A percentile compares a stretch with the other conserved stretches of the same genome.
These are phyloP conservation scores for Diarsia brunnea DNA, from an alignment of 2,888 invertebrate species.

Conservation along the genomic window DNA sequence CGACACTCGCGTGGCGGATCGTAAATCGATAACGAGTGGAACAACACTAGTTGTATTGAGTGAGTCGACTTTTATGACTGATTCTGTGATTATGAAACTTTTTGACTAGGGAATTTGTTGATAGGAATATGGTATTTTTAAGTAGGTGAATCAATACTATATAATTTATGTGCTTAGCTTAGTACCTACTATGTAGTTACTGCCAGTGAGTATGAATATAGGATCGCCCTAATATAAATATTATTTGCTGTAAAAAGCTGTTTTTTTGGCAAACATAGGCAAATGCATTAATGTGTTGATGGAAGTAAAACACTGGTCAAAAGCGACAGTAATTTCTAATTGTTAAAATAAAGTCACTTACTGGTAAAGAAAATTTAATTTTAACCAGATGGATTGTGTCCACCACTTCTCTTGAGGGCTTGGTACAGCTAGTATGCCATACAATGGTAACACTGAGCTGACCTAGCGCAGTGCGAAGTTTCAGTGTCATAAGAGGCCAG, in stretches of 20 bases:
- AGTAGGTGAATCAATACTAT: constrained; percentile 25
- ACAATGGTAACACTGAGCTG: neutral
- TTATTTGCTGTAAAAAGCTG: neutral
- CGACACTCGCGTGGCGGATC: constrained; percentile 83
- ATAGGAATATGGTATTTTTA: constrained; percentile 61
- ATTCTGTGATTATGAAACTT: constrained; percentile 81
- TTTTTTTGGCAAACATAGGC: neutral
- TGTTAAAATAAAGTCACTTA: neutral
- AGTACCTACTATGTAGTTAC: constrained; percentile 4
- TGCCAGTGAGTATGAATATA: constrained; percentile 23
- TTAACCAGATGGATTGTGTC: neutral
- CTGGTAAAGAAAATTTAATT: neutral
- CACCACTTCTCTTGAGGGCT: neutral
- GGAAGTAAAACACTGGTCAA: neutral
- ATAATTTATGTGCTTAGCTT: constrained; percentile 35
- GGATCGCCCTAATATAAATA: constrained; percentile 7
- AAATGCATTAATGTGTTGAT: neutral
- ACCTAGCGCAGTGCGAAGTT: neutral
- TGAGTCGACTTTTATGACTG: constrained; percentile 83
- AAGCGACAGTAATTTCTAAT: neutral
- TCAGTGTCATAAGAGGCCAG: neutral
- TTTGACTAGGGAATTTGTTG: constrained; percentile 65
- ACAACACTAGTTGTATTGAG: constrained; percentile 83
- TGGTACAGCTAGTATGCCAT: neutral
- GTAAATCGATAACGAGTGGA: constrained; percentile 84